These are phyloP conservation scores for Carcharodon carcharias DNA, from an alignment of 2,797 vertebrate species.

Conservation along the genomic window DNA sequence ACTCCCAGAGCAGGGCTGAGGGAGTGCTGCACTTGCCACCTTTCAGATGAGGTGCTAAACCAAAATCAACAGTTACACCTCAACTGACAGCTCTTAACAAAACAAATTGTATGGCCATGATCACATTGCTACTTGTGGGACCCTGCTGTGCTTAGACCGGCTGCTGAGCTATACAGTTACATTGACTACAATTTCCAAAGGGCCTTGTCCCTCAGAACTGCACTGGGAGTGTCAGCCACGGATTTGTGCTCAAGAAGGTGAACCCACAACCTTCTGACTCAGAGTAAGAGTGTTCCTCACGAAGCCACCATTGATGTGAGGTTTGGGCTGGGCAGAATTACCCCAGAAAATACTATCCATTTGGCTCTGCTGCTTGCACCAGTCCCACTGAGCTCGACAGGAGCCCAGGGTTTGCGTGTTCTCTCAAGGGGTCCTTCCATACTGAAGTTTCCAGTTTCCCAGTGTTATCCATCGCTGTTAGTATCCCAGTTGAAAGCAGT, in stretches of 20 bases:
- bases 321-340: too few species aligned
- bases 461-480: neutral
- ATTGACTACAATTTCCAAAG: neutral
- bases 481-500: neutral
- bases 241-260: neutral
- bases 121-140: neutral
- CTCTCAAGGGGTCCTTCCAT: neutral
- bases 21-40: too few species aligned
- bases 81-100: neutral
- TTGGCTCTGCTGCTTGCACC: neutral
- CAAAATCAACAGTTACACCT: neutral
- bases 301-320: too few species aligned
- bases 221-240: neutral
- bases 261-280: neutral
- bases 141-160: neutral
- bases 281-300: neutral
- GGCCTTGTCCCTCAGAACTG: neutral
- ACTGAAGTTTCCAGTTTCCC: neutral
- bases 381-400: neutral
- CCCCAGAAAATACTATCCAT: too few species aligned
- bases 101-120: too few species aligned
- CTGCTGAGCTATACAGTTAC: neutral
- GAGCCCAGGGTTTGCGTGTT: neutral
- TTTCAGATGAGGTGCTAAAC: neutral
- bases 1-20: too few species aligned